Evolutionary conservation across 92 coral and sea anemone genomes (phyloP), one percentile per base, ranked within the genome.

Genomic region (Siderastrea siderea): DNA sequence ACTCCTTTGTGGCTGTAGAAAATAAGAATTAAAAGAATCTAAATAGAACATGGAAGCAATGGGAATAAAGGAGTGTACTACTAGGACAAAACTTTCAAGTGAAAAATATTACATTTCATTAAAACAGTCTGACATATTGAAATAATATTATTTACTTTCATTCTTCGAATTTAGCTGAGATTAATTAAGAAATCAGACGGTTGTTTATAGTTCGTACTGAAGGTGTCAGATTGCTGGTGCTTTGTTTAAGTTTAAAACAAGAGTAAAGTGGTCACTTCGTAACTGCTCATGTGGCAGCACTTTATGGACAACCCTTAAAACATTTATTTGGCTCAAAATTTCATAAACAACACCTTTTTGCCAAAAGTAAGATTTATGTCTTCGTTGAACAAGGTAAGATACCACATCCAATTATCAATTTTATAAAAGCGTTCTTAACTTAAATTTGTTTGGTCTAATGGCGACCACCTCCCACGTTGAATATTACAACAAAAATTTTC

Each of bases 111-210:
- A 16, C 6, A 44, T 49, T 52, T 65, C 48, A 66, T 67, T 19
- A 51, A 67, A 66, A 52, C 38, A 19, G 51, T 68, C 55, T 55
- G 67, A 57, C 75, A 51, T 6, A 10, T 17, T 54, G 44, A 6
- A 66, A 66, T 66, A 13, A 1, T 5, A 43, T 13, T 82, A 57
- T 55, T 58, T 70, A 14, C 77, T 69, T 70, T 38, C 13, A 45
- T 70, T 11, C 68, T 70, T 82, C 47, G 55, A 71, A 82, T 69
- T 71, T 82, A 82, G 69, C 77, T 17, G 78, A 60, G 47, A 46
- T 70, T 82, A 55, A 82, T 82, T 58, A 57, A 82, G 68, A 55
- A 53, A 77, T 75, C 76, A 52, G 57, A 76, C 26, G n/a, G 10
- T 72, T 84, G 80, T 78, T 43, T 45, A 15, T 26, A 69, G 7